Conservation (phyloP, 2,888 invertebrate species). For the Dione juno region DNA sequence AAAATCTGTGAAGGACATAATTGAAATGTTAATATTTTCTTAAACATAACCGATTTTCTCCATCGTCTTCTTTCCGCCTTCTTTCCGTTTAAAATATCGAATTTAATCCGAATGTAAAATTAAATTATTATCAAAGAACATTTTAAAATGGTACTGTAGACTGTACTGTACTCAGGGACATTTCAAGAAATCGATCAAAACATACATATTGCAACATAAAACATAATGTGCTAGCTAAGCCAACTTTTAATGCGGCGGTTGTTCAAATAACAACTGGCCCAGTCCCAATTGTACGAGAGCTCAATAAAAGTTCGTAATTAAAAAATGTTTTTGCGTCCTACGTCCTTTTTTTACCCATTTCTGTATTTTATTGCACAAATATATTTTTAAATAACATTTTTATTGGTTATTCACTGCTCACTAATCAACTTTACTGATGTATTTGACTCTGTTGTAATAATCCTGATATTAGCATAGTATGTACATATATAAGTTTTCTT, state of each 20-base stretch:
- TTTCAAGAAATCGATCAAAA: background rate
- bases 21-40: background rate
- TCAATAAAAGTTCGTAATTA: conserved; percentile 24
- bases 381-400: background rate
- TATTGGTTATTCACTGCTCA: conserved; percentile 35
- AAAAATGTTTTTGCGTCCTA: conserved; percentile 16
- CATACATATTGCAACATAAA: background rate
- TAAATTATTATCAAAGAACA: too few relatives aligned
- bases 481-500: conserved; percentile 42
- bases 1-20: background rate
- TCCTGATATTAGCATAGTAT: conserved; percentile 32
- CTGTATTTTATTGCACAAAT: background rate
- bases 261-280: conserved; percentile 20
- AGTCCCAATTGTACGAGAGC: conserved; percentile 16
- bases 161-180: background rate
- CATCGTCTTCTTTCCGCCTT: background rate
- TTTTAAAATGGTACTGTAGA: conserved; percentile 8
- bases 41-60: background rate
- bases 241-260: conserved; percentile 20
- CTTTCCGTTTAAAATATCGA: too few relatives aligned
- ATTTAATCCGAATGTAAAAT: too few relatives aligned
- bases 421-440: conserved; percentile 32
- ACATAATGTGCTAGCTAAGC: background rate
- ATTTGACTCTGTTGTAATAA: conserved; percentile 39
- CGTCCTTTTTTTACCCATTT: conserved; percentile 2